These are phyloP conservation scores for Heliocidaris tuberculata DNA, from an alignment of 35 echinoderm and acorn worm species.

Conservation along the genomic window DNA sequence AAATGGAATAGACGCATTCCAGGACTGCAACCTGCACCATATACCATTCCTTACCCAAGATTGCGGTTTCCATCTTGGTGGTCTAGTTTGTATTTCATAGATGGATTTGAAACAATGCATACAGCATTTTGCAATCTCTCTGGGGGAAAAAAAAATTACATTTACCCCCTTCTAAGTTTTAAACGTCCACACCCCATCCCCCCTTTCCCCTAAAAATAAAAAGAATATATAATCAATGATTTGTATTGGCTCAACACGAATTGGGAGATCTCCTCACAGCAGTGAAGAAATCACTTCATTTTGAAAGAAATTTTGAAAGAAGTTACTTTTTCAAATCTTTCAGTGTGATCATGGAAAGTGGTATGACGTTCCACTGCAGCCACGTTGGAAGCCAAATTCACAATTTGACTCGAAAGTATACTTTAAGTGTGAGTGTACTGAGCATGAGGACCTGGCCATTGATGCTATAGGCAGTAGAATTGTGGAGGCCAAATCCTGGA, in stretches of 20 bases:
- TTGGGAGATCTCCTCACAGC: background rate
- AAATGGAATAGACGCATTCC: background rate
- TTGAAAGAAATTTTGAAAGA: background rate
- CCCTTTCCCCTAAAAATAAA: too few species aligned
- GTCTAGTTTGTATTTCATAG: too few species aligned
- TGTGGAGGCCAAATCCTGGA: background rate
- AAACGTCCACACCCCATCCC: too few species aligned
- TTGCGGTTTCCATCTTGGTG: background rate
- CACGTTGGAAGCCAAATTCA: background rate
- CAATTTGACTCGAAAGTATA: slow-evolving; percentile 18
- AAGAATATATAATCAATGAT: too few species aligned
- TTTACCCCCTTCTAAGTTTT: too few species aligned
- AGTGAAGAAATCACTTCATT: too few species aligned
- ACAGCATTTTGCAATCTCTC: too few species aligned
- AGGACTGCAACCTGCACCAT: background rate
- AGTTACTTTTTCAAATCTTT: background rate
- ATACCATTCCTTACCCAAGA: background rate
- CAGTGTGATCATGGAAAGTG: background rate
- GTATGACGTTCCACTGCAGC: background rate
- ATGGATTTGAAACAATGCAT: too few species aligned
- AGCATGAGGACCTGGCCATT: background rate
- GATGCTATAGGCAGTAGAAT: background rate
- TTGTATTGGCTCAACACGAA: too few species aligned
- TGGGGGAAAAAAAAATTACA: too few species aligned
- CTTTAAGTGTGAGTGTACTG: background rate